Conservation (phyloP, 2,113 vertebrate species). For the Pogona vitticeps region DNA sequence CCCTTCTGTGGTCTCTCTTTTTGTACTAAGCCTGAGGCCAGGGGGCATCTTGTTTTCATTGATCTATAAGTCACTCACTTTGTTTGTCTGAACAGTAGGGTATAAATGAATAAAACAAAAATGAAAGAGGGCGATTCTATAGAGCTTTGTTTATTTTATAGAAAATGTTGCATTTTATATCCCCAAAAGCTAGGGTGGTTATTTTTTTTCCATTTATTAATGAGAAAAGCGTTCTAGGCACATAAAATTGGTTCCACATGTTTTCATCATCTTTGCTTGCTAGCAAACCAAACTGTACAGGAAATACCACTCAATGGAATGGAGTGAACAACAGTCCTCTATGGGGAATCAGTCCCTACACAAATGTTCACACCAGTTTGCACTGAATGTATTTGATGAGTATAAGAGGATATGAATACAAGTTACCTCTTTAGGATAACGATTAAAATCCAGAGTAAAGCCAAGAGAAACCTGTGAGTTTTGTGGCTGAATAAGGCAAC, state of each 20-base stretch:
- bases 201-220: neutral
- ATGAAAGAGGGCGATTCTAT: neutral
- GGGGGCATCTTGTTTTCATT: neutral
- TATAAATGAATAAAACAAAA: neutral
- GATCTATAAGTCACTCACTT: neutral
- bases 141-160: neutral
- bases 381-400: neutral
- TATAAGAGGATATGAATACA: neutral
- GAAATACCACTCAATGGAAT: neutral
- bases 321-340: neutral
- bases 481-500: conserved; percentile 20
- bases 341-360: neutral
- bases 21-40: neutral
- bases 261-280: neutral
- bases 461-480: neutral
- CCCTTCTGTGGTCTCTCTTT: neutral
- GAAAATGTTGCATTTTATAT: neutral
- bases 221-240: neutral
- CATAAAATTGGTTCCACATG: neutral
- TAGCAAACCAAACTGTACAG: neutral
- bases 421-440: neutral
- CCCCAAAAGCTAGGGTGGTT: neutral
- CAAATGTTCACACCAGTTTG: neutral
- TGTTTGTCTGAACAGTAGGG: neutral
- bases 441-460: neutral